Evolutionary conservation across 2,113 vertebrate species (phyloP), one percentile per base, ranked within the genome.

Genomic region (Pseudolaguvia tuberculata): DNA sequence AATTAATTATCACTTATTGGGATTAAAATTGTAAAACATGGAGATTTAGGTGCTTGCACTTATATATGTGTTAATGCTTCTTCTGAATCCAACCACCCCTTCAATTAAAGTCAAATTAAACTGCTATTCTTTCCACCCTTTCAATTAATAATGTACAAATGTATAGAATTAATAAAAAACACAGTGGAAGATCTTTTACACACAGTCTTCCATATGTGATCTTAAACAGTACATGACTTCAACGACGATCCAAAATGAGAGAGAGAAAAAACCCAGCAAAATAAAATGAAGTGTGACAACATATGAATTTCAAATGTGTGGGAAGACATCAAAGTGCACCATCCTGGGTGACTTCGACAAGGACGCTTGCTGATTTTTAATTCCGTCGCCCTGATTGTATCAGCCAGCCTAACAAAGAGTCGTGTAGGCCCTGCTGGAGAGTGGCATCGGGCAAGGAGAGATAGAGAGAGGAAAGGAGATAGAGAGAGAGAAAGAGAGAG

Each of bases 251-350:
- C 48, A 59, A 62, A 67, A 76, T 59, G 58, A 76, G 80, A 35
- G n/a, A 31, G 72, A 6, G 57, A 53, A 65, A 48, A 66, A 53
- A 73, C 25, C 73, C 70, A 70, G 66, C 78, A 81, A 86, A 80
- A 79, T 88, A 89, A 91, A 90, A 90, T 90, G 86, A 90, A 90
- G 87, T 90, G 90, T 91, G 89, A 91, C 89, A 91, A 91, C 89
- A 91, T 91, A 92, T 92, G 91, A 91, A 92, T 91, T 91, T 91
- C 89, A 92, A 91, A 91, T 91, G 91, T 89, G 83, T 77, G 75
- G 85, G 87, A 87, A 88, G 87, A 91, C 89, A 91, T 91, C 90
- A 91, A 92, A 92, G 90, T 89, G 82, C 77, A 55, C 85, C 83
- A 87, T 89, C 88, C 89, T 84, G 87, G 84, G 87, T 84, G 86